Base-by-base conservation (phyloP, 2,797 vertebrate species). In the Helostoma temminkii region DNA sequence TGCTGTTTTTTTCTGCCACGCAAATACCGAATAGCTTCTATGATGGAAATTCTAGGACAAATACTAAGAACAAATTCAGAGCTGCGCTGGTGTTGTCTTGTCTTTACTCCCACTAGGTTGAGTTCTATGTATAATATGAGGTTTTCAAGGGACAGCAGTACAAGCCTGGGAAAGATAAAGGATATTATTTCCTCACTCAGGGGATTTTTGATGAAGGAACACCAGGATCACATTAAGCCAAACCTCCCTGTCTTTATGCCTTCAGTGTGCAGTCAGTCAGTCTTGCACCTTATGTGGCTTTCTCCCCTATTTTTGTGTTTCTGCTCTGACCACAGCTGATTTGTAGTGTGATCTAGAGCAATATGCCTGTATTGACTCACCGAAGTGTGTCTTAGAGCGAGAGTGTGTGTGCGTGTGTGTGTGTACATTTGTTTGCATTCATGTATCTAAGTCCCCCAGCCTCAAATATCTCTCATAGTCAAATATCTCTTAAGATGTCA, bases 291-390 rank as follows among this genome's bases (percentile, higher is more conserved):
- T n/a, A 4, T 57, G 64, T 54, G 8, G 42, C 18, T 57, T 46
- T 46, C n/a, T 0, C 2, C 16, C 34, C 4, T 24, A 18, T 81
- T 71, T 80, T 67, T 41, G 58, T 60, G n/a, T 66, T 62, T 56
- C 18, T 32, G 58, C 65, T 46, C 54, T 42, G 55, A 64, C 54
- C 47, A 25, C 0, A n/a, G 58, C 50, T 76, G 71, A 88, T 76
- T 82, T 82, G 55, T 72, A 19, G 66, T 63, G 74, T 75, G 77
- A 87, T 84, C 82, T 85, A 58, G 46, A 76, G 56, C 0, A 79
- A 84, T 67, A 61, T 57, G 74, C 71, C 75, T 47, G 60, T 57
- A 74, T 71, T 70, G 80, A 81, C 74, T 48, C 15, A 18, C 8
- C 26, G 16, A 43, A 16, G 48, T 11, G 59, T 52, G 57, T 22